These are phyloP conservation scores for Actinemys pallida DNA, from an alignment of 2,113 vertebrate species.

Conservation along the genomic window DNA sequence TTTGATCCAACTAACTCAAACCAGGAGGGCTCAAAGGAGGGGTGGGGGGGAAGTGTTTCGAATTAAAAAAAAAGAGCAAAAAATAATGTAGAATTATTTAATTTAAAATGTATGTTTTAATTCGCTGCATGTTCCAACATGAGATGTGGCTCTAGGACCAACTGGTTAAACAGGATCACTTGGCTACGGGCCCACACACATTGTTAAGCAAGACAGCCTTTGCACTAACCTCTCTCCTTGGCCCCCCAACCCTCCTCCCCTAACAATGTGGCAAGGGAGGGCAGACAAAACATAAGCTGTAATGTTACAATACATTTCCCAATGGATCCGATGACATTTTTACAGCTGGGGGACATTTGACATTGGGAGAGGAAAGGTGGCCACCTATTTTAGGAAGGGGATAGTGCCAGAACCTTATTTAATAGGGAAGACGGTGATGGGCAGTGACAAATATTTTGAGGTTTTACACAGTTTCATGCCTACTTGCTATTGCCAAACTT, in stretches of 20 bases:
- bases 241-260: not conserved
- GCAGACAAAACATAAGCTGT: conserved; percentile 34
- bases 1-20: conserved; percentile 71
- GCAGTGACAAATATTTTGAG: conserved; percentile 6
- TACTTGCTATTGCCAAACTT: not conserved
- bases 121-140: conserved; percentile 34
- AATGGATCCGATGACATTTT: conserved; percentile 55
- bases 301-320: conserved; percentile 20
- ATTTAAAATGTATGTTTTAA: conserved; percentile 43
- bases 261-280: conserved; percentile 50
- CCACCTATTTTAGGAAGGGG: not conserved
- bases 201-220: not conserved
- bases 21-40: conserved; percentile 52
- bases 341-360: conserved; percentile 63
- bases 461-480: not conserved
- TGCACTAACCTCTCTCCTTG: not conserved
- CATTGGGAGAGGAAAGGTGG: conserved; percentile 29
- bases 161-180: conserved; percentile 29
- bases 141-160: conserved; percentile 51
- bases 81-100: conserved; percentile 45
- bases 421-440: not conserved
- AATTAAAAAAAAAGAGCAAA: conserved; percentile 50
- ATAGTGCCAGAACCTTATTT: conserved; percentile 21
- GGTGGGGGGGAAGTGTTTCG: conserved; percentile 54
- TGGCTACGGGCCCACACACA: conserved; percentile 64